phyloP scores from a whole-genome alignment of 64 coral and sea anemone species.

The Actinia equina region DNA sequence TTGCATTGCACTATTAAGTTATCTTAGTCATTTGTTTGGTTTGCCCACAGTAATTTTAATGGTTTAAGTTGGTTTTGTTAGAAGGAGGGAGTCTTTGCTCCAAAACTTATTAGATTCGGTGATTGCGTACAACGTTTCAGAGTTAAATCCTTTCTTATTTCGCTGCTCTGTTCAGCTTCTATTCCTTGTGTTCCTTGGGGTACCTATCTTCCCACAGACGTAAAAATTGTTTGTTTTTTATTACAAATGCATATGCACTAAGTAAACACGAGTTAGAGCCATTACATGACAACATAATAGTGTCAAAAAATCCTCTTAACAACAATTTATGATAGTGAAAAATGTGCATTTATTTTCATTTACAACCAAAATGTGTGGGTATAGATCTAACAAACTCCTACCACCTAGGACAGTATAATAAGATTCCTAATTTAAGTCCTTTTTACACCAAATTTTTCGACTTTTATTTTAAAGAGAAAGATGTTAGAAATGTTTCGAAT shows the following conservation, averaged over 20 bases:
- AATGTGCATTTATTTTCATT: not conserved
- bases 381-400: not conserved
- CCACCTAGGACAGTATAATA: not conserved
- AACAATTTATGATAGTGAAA: not conserved
- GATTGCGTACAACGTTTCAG: not conserved
- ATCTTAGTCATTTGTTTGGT: not conserved
- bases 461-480: not conserved
- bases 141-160: not conserved
- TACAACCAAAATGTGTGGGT: not conserved
- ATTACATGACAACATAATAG: not conserved
- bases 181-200: not conserved
- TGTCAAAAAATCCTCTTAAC: not conserved
- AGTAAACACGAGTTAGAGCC: not conserved
- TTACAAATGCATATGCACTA: not conserved
- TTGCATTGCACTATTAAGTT: not conserved
- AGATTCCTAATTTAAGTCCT: not conserved
- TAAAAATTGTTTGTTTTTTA: not conserved
- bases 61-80: not conserved
- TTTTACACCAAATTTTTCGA: not conserved
- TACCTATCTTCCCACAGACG: not conserved
- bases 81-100: not conserved
- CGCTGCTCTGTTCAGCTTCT: not conserved
- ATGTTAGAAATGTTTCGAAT: not conserved
- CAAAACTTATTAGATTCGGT: no score
- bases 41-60: slow-evolving; percentile 1